A percentile compares a stretch with the other conserved stretches of the same genome.
phyloP scores from a whole-genome alignment of 2,888 invertebrate species.

The Melolontha melolontha region DNA sequence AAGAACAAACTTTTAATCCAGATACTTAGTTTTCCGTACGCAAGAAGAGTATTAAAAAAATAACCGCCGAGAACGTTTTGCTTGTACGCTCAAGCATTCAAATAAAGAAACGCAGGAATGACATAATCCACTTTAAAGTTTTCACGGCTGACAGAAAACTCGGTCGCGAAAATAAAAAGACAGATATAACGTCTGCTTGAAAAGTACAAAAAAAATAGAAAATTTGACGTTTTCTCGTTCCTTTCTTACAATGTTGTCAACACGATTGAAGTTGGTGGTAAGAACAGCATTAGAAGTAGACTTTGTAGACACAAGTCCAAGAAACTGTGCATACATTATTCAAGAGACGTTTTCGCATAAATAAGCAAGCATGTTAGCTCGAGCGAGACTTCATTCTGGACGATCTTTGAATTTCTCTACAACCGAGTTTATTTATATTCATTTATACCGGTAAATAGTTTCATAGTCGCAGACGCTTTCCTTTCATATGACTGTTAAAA shows the following conservation, averaged over 20 bases:
- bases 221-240: not conserved
- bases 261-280: not conserved
- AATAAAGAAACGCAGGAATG: not conserved
- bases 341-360: not conserved
- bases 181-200: no score
- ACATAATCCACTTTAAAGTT: constrained; percentile 9
- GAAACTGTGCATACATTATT: constrained; percentile 13
- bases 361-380: not conserved
- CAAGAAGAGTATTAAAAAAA: not conserved
- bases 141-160: not conserved
- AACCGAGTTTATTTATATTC: not conserved
- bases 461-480: not conserved
- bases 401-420: constrained; percentile 1
- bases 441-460: constrained; percentile 9
- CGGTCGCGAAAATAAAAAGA: no score
- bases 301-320: constrained; percentile 6
- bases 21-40: no score
- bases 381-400: constrained; percentile 2
- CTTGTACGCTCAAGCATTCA: no score
- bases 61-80: not conserved
- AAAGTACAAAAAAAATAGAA: no score
- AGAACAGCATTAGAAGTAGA: not conserved
- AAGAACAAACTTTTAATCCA: no score
- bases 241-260: not conserved
- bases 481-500: not conserved